Conservation (phyloP, 1,140 invertebrate genomes). For the Myzus persicae region DNA sequence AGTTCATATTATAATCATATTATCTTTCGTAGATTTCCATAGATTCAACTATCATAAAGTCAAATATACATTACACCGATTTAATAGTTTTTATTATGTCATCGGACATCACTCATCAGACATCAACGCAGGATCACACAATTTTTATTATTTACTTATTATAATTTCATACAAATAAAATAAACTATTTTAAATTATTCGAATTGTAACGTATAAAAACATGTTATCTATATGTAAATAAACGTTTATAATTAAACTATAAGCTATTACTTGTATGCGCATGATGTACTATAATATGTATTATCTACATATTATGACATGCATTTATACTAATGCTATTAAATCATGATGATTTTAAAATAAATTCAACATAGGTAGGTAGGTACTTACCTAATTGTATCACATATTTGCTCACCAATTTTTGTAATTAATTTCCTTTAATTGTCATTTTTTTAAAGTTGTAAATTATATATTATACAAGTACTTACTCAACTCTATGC, state of each 20-base stretch:
- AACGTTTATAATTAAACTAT: neutral
- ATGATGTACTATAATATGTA: neutral
- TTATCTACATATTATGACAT: neutral
- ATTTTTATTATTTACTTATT: neutral
- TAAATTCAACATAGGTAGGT: neutral
- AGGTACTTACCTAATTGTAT: neutral
- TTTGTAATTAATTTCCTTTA: neutral
- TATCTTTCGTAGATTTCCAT: neutral
- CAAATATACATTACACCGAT: neutral
- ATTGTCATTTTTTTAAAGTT: neutral
- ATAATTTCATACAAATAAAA: neutral
- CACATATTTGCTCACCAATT: neutral
- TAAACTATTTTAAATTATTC: neutral
- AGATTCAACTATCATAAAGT: neutral
- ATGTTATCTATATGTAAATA: too few relatives aligned
- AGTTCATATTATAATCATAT: neutral
- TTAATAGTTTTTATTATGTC: neutral
- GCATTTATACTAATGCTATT: too few relatives aligned
- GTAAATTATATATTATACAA: neutral
- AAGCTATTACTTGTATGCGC: neutral
- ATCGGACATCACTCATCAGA: neutral
- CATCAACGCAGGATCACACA: neutral
- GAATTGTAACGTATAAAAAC: too few relatives aligned
- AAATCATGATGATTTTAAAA: too few relatives aligned
- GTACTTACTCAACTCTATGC: neutral